These are phyloP conservation scores for Drosophila koepferae DNA, from an alignment of 2,888 invertebrate species.

Conservation along the genomic window DNA sequence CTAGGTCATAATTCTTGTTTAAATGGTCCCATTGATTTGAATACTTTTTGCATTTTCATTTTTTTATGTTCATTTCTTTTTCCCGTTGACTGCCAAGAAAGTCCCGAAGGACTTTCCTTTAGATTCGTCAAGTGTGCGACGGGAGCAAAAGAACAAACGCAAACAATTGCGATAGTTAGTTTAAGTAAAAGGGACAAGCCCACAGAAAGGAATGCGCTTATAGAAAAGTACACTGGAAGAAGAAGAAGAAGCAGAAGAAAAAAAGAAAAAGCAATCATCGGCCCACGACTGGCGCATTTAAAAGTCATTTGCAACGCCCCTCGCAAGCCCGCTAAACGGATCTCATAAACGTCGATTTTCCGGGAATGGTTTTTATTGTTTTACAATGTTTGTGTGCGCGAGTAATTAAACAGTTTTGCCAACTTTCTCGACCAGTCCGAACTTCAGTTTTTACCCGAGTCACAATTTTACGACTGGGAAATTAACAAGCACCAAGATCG, in stretches of 20 bases:
- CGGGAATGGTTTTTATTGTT: constrained; percentile 66
- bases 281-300: constrained; percentile 65
- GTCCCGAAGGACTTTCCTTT: constrained; percentile 56
- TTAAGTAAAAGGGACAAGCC: constrained; percentile 25
- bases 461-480: constrained; percentile 55
- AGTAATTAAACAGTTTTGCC: constrained; percentile 70
- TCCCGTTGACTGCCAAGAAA: constrained; percentile 3
- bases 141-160: constrained; percentile 39
- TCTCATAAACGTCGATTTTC: constrained; percentile 58
- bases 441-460: constrained; percentile 50
- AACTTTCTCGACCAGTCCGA: constrained; percentile 55
- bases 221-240: background rate
- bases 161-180: constrained; percentile 68
- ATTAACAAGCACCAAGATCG: constrained; percentile 52
- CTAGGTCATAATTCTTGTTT: constrained; percentile 68
- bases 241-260: constrained; percentile 13
- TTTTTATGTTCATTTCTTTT: constrained; percentile 28
- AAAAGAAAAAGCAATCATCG: constrained; percentile 55
- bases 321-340: constrained; percentile 64
- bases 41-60: constrained; percentile 60
- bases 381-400: constrained; percentile 67
- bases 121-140: constrained; percentile 47
- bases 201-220: constrained; percentile 21
- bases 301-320: constrained; percentile 77
- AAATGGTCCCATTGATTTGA: constrained; percentile 68